Conservation (phyloP, 53 echinoderm and acorn worm genomes). For the Patiria pectinifera region DNA sequence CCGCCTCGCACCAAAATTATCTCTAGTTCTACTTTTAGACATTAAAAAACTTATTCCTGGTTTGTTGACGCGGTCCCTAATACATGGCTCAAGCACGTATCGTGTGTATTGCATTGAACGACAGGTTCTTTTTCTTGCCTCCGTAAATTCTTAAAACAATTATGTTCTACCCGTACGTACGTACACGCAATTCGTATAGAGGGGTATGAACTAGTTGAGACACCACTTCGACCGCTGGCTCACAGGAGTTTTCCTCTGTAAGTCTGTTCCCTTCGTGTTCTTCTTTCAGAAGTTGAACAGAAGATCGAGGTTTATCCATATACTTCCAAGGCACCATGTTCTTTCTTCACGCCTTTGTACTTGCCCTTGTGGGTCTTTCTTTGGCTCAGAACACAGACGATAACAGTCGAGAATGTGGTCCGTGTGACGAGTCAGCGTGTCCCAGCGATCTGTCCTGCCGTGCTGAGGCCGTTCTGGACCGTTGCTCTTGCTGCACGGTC, state of each 20-base stretch:
- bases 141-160: too few species aligned
- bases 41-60: too few species aligned
- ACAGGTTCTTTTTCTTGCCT: neutral
- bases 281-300: neutral
- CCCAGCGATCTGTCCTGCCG: conserved; percentile 54
- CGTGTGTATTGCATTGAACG: neutral
- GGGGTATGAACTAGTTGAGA: too few species aligned
- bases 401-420: conserved; percentile 19
- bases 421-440: conserved; percentile 59
- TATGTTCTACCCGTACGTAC: too few species aligned
- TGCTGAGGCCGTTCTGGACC: conserved; percentile 17
- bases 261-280: neutral
- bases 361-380: conserved; percentile 37
- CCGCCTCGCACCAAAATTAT: too few species aligned
- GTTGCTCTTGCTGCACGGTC: conserved; percentile 55
- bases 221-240: too few species aligned
- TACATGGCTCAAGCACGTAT: neutral
- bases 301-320: neutral
- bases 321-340: conserved; percentile 3
- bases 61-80: neutral
- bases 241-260: too few species aligned
- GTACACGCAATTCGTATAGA: too few species aligned
- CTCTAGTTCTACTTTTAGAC: too few species aligned
- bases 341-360: conserved; percentile 16
- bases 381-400: conserved; percentile 10